A percentile compares a stretch with the other conserved stretches of the same genome.
Conservation (phyloP, 2,888 invertebrate species). For the Cheilosia vernalis region DNA sequence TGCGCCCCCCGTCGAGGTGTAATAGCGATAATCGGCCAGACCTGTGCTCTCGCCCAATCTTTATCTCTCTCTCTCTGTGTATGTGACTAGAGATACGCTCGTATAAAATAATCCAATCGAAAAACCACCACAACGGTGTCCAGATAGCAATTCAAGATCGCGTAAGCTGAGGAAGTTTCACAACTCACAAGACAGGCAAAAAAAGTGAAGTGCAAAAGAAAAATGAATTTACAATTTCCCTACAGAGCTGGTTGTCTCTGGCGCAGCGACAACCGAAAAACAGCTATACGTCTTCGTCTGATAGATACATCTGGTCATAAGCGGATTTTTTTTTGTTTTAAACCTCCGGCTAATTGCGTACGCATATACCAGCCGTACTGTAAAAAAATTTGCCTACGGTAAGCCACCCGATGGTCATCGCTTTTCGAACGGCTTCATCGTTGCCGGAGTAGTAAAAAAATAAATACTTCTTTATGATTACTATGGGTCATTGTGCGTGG, state of each 20-base stretch:
- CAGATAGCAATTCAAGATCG: constrained; percentile 66
- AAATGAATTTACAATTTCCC: constrained; percentile 62
- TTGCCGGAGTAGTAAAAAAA: no score
- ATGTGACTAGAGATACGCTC: constrained; percentile 21
- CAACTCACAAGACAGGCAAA: constrained; percentile 40
- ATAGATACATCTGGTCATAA: constrained; percentile 52
- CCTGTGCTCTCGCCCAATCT: constrained; percentile 26
- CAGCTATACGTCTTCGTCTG: constrained; percentile 21
- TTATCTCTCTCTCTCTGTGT: constrained; percentile 1
- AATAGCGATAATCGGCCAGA: constrained; percentile 43
- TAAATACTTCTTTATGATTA: neutral
- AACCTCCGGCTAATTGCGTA: constrained; percentile 50
- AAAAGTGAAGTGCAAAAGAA: constrained; percentile 6
- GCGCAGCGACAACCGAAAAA: constrained; percentile 31
- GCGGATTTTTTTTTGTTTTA: constrained; percentile 48
- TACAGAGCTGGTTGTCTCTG: constrained; percentile 55
- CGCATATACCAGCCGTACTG: constrained; percentile 39
- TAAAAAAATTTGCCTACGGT: neutral
- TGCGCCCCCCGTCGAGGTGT: constrained; percentile 36
- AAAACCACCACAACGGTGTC: constrained; percentile 30
- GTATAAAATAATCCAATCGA: constrained; percentile 27
- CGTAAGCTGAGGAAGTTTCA: constrained; percentile 65
- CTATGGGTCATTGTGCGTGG: neutral
- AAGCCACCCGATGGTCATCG: neutral
- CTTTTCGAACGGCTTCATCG: no score